Conservation (phyloP, 2,113 vertebrate genomes). For the Progne subis region DNA sequence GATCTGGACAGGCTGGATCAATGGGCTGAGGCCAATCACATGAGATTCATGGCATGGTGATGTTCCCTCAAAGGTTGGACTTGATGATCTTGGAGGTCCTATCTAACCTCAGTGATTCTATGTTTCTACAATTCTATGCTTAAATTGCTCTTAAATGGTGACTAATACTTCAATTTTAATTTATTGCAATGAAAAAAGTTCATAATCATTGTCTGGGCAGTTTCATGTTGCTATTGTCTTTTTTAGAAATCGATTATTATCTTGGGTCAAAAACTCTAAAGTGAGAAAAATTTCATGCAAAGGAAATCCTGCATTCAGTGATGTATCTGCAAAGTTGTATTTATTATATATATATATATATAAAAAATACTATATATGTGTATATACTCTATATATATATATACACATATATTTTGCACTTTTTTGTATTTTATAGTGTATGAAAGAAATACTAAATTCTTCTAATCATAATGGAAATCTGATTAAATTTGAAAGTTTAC, state of each 20-base stretch:
- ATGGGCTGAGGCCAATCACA: fast-evolving
- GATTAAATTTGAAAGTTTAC: background rate
- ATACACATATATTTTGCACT: background rate
- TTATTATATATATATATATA: background rate
- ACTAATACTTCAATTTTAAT: background rate
- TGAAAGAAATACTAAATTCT: background rate
- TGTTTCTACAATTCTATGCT: background rate
- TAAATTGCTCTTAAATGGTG: background rate
- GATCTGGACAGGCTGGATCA: background rate
- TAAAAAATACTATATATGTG: background rate
- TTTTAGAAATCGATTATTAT: background rate
- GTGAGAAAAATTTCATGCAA: background rate
- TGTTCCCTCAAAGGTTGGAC: background rate
- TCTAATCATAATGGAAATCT: background rate
- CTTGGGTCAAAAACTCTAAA: background rate
- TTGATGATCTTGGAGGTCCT: background rate
- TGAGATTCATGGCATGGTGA: background rate
- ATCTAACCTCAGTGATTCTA: background rate
- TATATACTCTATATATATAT: no score
- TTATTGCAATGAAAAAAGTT: background rate
- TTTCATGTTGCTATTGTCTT: fast-evolving
- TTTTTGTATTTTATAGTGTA: background rate
- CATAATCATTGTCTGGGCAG: background rate
- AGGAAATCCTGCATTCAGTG: background rate
- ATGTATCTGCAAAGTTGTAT: background rate